Percentiles rank a stretch among this genome's conserved stretches.
These are phyloP conservation scores for Prunella fulvescens DNA, from an alignment of 2,113 vertebrate genomes.

Conservation along the genomic window DNA sequence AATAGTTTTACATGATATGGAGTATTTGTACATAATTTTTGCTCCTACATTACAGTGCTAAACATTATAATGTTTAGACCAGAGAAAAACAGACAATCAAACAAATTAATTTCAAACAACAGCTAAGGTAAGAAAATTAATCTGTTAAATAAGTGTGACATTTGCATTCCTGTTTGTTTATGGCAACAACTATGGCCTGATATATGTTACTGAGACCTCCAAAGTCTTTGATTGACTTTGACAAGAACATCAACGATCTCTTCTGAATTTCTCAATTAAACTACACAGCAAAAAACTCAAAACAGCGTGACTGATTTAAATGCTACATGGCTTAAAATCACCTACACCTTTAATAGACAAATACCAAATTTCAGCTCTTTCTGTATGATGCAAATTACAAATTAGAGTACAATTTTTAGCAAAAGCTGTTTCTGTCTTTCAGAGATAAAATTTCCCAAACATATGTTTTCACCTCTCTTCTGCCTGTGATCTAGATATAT, in stretches of 20 bases:
- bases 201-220: neutral
- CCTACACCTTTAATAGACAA: neutral
- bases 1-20: neutral
- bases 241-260: neutral
- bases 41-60: neutral
- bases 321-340: neutral
- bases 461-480: neutral
- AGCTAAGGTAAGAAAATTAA: neutral
- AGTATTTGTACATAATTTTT: neutral
- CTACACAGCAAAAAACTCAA: neutral
- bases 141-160: neutral
- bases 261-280: neutral
- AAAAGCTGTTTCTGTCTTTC: neutral
- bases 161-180: neutral
- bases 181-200: neutral
- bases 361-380: neutral
- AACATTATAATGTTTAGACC: neutral
- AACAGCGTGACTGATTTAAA: neutral
- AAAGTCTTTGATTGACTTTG: neutral
- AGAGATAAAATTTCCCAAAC: neutral
- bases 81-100: neutral
- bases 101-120: neutral
- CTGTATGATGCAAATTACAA: neutral
- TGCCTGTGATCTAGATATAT: neutral
- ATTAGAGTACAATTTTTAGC: neutral